These are phyloP conservation scores for Andrena chrysosceles DNA, from an alignment of 2,888 invertebrate genomes.

Conservation along the genomic window DNA sequence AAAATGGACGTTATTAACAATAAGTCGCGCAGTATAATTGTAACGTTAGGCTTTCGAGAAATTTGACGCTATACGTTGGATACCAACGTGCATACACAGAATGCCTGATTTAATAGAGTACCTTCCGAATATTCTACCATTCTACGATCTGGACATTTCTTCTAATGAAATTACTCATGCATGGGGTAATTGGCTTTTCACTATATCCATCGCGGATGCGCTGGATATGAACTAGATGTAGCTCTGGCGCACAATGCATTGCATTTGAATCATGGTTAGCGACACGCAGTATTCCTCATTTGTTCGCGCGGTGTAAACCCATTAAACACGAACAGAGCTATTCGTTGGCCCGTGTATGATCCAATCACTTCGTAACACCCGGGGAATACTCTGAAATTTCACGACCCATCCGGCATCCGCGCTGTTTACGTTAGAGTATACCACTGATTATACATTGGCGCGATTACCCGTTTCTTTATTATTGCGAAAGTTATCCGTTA, in stretches of 20 bases:
- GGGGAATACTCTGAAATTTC: slow-evolving; percentile 65
- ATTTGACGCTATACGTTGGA: no score
- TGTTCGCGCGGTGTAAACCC: slow-evolving; percentile 64
- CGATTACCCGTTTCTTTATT: slow-evolving; percentile 1
- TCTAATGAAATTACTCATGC: slow-evolving; percentile 49
- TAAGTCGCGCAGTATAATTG: neutral
- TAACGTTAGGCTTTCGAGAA: neutral
- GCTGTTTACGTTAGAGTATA: slow-evolving; percentile 26
- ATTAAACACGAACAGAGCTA: slow-evolving; percentile 65
- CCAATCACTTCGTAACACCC: slow-evolving; percentile 66
- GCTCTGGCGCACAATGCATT: slow-evolving; percentile 45
- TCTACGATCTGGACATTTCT: slow-evolving; percentile 31
- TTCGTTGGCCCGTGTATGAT: slow-evolving; percentile 64
- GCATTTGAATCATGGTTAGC: slow-evolving; percentile 64
- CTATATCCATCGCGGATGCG: slow-evolving; percentile 33
- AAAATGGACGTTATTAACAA: neutral
- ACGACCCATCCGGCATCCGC: slow-evolving; percentile 48
- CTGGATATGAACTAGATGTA: slow-evolving; percentile 47
- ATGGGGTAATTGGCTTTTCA: slow-evolving; percentile 56
- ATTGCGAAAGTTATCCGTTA: slow-evolving; percentile 14
- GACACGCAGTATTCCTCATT: slow-evolving; percentile 58
- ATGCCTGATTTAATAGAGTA: slow-evolving; percentile 13
- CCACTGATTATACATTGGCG: slow-evolving; percentile 17
- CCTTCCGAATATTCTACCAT: slow-evolving; percentile 1
- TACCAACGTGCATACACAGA: no score